Base-by-base conservation (phyloP, 2,797 vertebrate species). In the Gouania willdenowi region DNA sequence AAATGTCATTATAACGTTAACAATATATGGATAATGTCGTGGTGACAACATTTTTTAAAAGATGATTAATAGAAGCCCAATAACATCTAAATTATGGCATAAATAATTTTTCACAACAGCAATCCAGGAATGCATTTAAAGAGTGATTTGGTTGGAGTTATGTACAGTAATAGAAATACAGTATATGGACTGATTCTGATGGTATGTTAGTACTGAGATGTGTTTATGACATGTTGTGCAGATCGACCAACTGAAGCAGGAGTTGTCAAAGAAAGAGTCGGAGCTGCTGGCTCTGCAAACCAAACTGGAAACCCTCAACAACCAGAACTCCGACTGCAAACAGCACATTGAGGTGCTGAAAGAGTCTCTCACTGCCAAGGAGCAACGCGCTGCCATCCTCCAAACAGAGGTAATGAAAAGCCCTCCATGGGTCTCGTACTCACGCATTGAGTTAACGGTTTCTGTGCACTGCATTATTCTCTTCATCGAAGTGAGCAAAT, bases 341-440 rank as follows among this genome's bases (percentile, higher is more conserved):
- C 96, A 99, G 89, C 96, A 99, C 87, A 99, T 99, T 21, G 97
- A 99, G 90, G 97, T 99, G 84, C 94, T 99, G 77, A 99, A 99
- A 89, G 97, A 99, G 88, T 99, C 97, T 17, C 94, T 99, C 87
- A 98, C 96, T 89, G 97, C 97, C 92, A 99, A 99, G 90, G 97
- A 99, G 91, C 97, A 99, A 91, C 93, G 97, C 57, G 94, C 97
- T 78, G 96, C 96, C 88, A 98, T 98, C 72, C 92, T 99, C 66
- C 97, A 99, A 86, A 98, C 97, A 15, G 97, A 99, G 97, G 97
- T 98, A 67, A 72, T 11, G 5, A 38, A 39, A 55, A 32, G 21
- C 2, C 3, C 6, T 23, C 6, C 5, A 24, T 30, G 41, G 37
- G 58, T 41, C 43, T 41, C 43, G 20, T 19, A 22, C 23, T 29